Conservation (phyloP, 2,888 invertebrate genomes). For the Tetragnatha montana region DNA sequence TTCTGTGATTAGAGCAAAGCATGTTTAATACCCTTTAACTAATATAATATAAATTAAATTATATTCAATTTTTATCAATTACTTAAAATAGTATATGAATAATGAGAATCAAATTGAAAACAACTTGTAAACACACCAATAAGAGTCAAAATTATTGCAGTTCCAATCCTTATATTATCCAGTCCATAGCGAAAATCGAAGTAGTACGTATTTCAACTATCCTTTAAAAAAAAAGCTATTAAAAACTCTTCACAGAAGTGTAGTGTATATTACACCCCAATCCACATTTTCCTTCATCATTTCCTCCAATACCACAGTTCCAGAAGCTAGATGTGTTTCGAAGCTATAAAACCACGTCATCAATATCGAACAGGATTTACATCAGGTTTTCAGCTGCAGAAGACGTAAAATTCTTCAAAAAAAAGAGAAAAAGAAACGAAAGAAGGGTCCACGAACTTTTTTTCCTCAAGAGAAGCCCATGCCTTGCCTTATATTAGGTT, state of each 20-base stretch:
- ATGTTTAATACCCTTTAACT: too few species aligned
- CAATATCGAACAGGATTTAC: slow-evolving; percentile 57
- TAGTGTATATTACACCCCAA: slow-evolving; percentile 55
- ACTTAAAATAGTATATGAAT: too few species aligned
- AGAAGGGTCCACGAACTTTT: slow-evolving; percentile 25
- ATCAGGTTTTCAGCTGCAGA: slow-evolving; percentile 54
- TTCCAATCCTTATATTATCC: too few species aligned
- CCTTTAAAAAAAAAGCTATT: not conserved
- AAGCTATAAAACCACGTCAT: slow-evolving; percentile 59
- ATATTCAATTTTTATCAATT: too few species aligned
- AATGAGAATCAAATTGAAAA: too few species aligned
- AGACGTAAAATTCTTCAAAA: slow-evolving; percentile 58
- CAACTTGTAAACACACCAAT: too few species aligned
- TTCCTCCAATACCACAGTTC: slow-evolving; percentile 50
- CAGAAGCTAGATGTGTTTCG: slow-evolving; percentile 38
- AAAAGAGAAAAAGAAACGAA: slow-evolving; percentile 43
- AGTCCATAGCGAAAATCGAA: too few species aligned
- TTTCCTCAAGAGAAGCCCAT: slow-evolving; percentile 34
- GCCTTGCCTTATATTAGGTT: slow-evolving; percentile 61
- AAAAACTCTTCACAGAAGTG: slow-evolving; percentile 29
- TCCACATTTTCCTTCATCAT: slow-evolving; percentile 46
- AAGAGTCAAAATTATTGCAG: too few species aligned
- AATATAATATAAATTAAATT: too few species aligned
- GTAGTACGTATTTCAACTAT: too few species aligned
- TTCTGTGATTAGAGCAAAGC: too few species aligned